phyloP scores from a whole-genome alignment of 2,888 invertebrate species.

The Notocelia uddmanniana region DNA sequence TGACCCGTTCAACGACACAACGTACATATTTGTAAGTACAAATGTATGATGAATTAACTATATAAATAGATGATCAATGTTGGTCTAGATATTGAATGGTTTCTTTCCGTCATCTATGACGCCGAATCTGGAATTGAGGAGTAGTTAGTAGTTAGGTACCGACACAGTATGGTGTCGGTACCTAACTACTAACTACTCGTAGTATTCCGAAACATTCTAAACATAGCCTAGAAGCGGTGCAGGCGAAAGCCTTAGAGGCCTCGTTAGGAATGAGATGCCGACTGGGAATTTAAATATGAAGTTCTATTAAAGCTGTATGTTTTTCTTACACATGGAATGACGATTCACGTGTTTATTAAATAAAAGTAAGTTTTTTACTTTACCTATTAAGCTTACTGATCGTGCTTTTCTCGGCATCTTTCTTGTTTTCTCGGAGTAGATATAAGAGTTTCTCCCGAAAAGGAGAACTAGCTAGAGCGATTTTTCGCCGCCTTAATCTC shows the following conservation, averaged over 20 bases:
- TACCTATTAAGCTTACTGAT: too few species aligned
- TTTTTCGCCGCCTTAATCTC: too few species aligned
- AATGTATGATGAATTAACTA: not conserved
- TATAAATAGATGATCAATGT: not conserved
- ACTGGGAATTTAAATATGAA: conserved; percentile 16
- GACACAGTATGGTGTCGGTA: not conserved
- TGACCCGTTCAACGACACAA: too few species aligned
- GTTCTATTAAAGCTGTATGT: conserved; percentile 11
- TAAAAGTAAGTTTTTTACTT: not conserved
- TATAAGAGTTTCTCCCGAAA: too few species aligned
- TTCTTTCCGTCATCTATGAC: not conserved
- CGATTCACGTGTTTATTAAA: not conserved
- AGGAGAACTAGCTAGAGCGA: too few species aligned
- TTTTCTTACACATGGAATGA: not conserved
- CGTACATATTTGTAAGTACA: too few species aligned
- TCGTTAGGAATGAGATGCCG: conserved; percentile 25
- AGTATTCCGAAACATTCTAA: not conserved
- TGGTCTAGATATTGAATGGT: not conserved
- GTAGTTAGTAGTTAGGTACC: too few species aligned
- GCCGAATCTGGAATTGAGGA: too few species aligned
- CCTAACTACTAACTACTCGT: not conserved
- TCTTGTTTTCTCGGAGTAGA: too few species aligned
- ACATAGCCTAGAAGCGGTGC: not conserved
- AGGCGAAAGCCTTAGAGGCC: conserved; percentile 34
- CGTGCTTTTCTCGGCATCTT: too few species aligned